Evolutionary conservation across 2,888 invertebrate species (phyloP), one percentile per base, ranked within the genome.

Genomic region (Luperina testacea): DNA sequence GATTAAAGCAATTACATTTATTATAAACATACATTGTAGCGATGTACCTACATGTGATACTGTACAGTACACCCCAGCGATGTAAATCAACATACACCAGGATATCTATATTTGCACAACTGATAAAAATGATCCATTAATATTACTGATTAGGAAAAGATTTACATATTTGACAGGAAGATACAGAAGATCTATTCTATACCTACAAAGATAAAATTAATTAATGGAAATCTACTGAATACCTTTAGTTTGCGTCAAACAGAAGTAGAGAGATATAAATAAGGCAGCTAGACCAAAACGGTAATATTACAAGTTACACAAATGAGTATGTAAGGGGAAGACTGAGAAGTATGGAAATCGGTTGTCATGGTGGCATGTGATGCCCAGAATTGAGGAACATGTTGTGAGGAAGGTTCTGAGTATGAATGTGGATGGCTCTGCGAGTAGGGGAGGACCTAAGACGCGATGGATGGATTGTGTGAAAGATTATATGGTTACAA

Each of bases 101-200:
- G 8, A 59, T 64, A 64, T 77, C 77, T 72, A 69, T 81, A 48
- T 81, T 59, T 72, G 7, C 24, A 69, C 20, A 51, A 11, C n/a
- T 81, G 68, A 81, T 77, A 72, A 81, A 78, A 70, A 61, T 78
- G 20, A 81, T 82, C 72, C 72, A 70, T 78, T 82, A 45, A 69
- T 65, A 64, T 59, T 51, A 53, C 69, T 51, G 61, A 64, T 64
- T 78, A 72, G 69, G 42, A 70, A 38, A 68, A 75, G 27, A 80
- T 68, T 68, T 57, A 27, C 5, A 24, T 79, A 48, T 74, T 74
- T 53, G 68, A 1, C 45, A 68, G 61, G 51, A 32, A 68, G 51
- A 42, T 42, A 68, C 17, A 74, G 79, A 68, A 79, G 61, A 72
- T 79, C 7, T n/a, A 27, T 57, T 48, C 13, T 5, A 51, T 59